Evolutionary conservation across 2,113 vertebrate genomes (phyloP).

Genomic region (Bubalus kerabau): DNA sequence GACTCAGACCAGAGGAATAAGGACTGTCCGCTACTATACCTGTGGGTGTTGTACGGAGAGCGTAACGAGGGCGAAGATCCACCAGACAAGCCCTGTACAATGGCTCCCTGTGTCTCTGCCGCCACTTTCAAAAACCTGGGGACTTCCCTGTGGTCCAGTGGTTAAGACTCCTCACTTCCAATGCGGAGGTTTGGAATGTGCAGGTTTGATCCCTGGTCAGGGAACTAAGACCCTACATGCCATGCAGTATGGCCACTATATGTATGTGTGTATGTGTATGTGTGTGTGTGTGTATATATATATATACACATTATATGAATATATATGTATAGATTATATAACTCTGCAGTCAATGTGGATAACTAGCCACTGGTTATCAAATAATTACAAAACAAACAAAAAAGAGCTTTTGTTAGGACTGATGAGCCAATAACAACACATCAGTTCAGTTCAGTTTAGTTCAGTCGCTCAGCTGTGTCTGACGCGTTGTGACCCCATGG

Average conservation of each 20-base stretch:
- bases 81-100: neutral
- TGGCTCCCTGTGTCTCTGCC: neutral
- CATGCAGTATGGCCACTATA: neutral
- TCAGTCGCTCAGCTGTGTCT: neutral
- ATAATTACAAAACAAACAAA: neutral
- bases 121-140: neutral
- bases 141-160: neutral
- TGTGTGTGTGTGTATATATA: neutral
- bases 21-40: too few relatives aligned
- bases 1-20: neutral
- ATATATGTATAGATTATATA: neutral
- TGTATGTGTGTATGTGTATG: neutral
- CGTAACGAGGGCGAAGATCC: accelerated
- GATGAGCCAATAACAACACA: neutral
- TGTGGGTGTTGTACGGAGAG: neutral
- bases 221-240: neutral
- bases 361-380: neutral
- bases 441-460: neutral
- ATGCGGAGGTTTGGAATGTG: neutral
- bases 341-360: neutral
- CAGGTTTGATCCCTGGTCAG: neutral
- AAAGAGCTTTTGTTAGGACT: neutral
- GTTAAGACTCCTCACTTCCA: neutral
- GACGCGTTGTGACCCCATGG: neutral
- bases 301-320: neutral